These are phyloP conservation scores for Helicolenus hilgendorfi DNA, from an alignment of 2,797 vertebrate genomes.

Conservation along the genomic window DNA sequence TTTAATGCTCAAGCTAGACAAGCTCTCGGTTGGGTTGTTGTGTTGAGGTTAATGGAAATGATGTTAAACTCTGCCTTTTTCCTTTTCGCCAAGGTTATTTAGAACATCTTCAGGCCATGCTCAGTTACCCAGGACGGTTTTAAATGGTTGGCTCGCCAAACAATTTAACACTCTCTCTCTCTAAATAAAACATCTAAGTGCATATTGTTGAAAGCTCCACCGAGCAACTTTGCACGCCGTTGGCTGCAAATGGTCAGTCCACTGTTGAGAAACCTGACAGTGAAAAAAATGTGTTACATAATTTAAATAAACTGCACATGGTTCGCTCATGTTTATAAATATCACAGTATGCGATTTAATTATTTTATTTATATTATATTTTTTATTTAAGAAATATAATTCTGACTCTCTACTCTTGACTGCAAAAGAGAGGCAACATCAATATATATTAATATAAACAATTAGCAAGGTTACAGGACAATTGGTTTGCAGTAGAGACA, in stretches of 20 bases:
- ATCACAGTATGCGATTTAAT: background rate
- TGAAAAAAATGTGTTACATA: background rate
- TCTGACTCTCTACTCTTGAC: too few relatives aligned
- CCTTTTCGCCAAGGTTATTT: constrained; percentile 8
- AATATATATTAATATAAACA: too few relatives aligned
- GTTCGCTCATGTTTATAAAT: background rate
- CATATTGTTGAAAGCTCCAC: background rate
- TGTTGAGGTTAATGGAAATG: constrained; percentile 13
- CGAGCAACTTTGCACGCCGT: background rate
- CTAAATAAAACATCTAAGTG: background rate
- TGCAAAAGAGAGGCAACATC: too few relatives aligned
- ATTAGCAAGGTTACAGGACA: too few relatives aligned
- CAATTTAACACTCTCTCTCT: background rate
- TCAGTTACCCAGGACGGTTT: background rate
- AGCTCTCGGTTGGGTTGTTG: background rate
- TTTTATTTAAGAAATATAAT: too few relatives aligned
- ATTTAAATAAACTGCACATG: background rate
- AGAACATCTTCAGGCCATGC: background rate
- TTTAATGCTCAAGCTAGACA: constrained; percentile 7
- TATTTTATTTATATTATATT: background rate
- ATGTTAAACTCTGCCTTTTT: constrained; percentile 1
- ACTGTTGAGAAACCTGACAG: background rate
- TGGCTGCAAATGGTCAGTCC: too few relatives aligned
- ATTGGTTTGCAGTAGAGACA: too few relatives aligned
- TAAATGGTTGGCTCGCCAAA: background rate